Evolutionary conservation across 2,888 invertebrate species (phyloP), one percentile per base, ranked within the genome.

Genomic region (Stegophylla sp.): DNA sequence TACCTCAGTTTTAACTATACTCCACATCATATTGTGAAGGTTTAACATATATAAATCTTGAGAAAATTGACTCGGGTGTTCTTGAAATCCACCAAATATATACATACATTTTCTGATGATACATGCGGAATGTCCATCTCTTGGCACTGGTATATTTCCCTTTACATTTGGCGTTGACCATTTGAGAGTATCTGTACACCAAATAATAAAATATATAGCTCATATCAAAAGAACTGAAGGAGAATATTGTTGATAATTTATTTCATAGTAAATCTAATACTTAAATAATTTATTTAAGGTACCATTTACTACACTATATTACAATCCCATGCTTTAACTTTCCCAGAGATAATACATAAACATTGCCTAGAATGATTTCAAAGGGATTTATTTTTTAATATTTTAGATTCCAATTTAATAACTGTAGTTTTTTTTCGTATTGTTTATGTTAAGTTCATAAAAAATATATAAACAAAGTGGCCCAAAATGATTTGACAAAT

Each of bases 51-150:
- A 93, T 0, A 94, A 91, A 85, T 93, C 93, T 85, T 92, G 91
- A 9, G 94, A 93, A 87, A 94, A 95, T 83, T 91, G 89, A 85
- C 93, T 92, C 59, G 91, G 90, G 76, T 91, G 91, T 86, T 96
- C 95, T 86, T 96, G 95, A 81, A 93, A 97, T 0, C 97, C 97
- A 43, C 95, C 96, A 88, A 94, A 96, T 82, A 97, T 91, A 85
- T 92, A 94, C 95, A 96, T 96, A 85, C 89, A 90, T 85, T 92
- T 89, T 79, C 89, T 89, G 84, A 94, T 92, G 0, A 94, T 88
- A 86, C 94, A 94, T 1, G 96, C 95, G 0, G 95, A 92, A 86
- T 97, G 97, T 0, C 97, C 97, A 87, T 97, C 97, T 84, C 96
- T 90, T 0, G 95, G 93, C 82, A 91, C 91, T 0, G 97, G 97